Evolutionary conservation across 2,888 invertebrate species (phyloP), one percentile per base, ranked within the genome.

Genomic region (Baccha elongata): DNA sequence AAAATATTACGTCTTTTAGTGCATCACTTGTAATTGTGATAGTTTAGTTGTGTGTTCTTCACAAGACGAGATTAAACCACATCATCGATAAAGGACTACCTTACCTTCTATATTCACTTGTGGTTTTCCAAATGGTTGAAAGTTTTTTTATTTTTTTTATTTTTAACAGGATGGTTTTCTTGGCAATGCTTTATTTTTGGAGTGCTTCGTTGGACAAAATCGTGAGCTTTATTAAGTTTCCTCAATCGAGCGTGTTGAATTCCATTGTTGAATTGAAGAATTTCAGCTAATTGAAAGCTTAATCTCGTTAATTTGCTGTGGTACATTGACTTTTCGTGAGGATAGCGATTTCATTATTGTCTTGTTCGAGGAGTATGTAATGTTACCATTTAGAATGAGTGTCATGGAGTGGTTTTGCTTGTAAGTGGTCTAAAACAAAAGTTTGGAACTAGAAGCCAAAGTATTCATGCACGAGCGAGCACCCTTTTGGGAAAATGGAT

Each of bases 201-300:
- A 11, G 17, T 8, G 10, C n/a, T 15, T n/a, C 7, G n/a, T 10
- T 17, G 17, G 44, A 40, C 5, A 17, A 35, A 7, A 73, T n/a
- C 11, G 10, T 23, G 26, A 60, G 35, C 29, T 8, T 55, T 19
- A 17, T 13, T 58, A 76, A 40, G 44, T 46, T 29, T 13, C 23
- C 32, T 21, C 37, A 26, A 62, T 29, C 35, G 10, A 78, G 37
- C 53, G 23, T 15, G 15, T 52, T 15, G 35, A 75, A 64, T 72
- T 78, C 35, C 29, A 60, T 17, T 55, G 46, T 42, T 60, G 52
- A 62, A 64, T 55, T 55, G 46, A 69, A 37, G 50, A 60, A 60
- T 60, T 73, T 72, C 46, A 60, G 60, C 72, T 78, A 78, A 73
- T 53, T 67, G 72, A 72, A 48, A 65, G 58, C 78, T 78, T 65